Evolutionary conservation across 2,113 vertebrate genomes (phyloP).

Genomic region (Baryphthengus martii): DNA sequence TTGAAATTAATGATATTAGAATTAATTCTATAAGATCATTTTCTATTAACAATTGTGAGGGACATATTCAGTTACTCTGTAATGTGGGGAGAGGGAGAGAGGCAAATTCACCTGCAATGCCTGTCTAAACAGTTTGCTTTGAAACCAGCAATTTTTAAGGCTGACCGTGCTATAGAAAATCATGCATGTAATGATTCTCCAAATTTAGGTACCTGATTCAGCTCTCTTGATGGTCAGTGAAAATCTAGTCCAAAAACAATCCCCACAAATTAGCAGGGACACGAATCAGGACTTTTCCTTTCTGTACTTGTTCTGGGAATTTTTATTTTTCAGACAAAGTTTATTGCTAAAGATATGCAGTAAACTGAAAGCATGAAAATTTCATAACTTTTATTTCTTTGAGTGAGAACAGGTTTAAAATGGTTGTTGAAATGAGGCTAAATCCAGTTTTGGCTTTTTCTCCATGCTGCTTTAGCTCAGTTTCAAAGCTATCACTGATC

Average conservation of each 20-base stretch:
- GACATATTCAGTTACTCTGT: neutral
- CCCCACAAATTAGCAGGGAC: neutral
- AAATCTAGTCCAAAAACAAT: neutral
- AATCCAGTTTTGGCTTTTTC: slow-evolving; percentile 45
- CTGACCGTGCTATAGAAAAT: neutral
- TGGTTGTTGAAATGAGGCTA: slow-evolving; percentile 50
- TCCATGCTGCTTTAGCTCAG: slow-evolving; percentile 47
- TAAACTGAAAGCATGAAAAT: slow-evolving; percentile 23
- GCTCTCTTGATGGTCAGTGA: neutral
- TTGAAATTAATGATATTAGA: neutral
- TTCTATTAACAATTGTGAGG: neutral
- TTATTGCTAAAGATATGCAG: neutral
- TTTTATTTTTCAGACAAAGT: neutral
- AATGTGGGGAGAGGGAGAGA: neutral
- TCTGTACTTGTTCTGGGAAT: neutral
- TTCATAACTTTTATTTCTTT: slow-evolving; percentile 35
- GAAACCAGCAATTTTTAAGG: neutral
- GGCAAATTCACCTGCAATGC: neutral
- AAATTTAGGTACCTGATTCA: neutral
- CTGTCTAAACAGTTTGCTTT: neutral
- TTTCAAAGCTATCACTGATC: slow-evolving; percentile 66
- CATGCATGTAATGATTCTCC: neutral
- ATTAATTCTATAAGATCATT: neutral
- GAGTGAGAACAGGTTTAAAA: slow-evolving; percentile 38
- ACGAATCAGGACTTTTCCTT: neutral